Base-by-base conservation (phyloP, 2,888 invertebrate species). In the Yponomeuta sedellus region DNA sequence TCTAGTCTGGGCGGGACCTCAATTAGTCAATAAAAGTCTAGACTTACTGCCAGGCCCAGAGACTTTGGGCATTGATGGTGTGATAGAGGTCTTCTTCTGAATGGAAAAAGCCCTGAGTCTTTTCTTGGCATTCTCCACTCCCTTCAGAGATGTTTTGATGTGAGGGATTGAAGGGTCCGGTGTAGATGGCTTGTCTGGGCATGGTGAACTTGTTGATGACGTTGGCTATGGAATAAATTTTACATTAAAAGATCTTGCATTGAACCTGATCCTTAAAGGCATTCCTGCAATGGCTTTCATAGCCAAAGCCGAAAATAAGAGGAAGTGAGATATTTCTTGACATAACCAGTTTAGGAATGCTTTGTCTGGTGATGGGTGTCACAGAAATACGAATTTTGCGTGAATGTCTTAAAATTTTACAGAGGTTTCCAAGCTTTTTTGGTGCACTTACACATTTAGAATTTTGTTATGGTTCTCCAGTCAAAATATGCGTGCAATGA, bases 61-160 rank as follows among this genome's bases (percentile, higher is more conserved):
- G 10, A 82, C 72, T 70, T 86, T 90, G 0, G 81, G 72, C 2
- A 82, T 69, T 0, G 82, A 72, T 0, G 86, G 79, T 12, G 81
- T 73, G 1, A 86, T 70, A 0, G 88, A 79, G 0, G 80, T 71
- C 69, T 90, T 91, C 75, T 91, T 91, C 74, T 91, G 92, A 44
- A 91, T 91, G 19, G 89, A 91, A 72, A 92, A 92, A 10, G 91
- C 91, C 70, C 90, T 74, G 8, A 91, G 82, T 64, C 88, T 81
- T 68, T 88, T 89, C 72, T 91, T 91, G 0, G 90, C 91, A 77
- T 85, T 83, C 68, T 88, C 86, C 4, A 89, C 83, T 12, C 91
- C 90, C 73, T 87, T 86, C 0, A 71, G 66, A 2, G 78, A 69
- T 11, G 64, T 62, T 57, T 64, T 39, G 0, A 59, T 22, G 12